Percentiles rank a stretch among this genome's conserved stretches.
Evolutionary conservation across 2,888 invertebrate species (phyloP).

Genomic region (Melolontha melolontha): DNA sequence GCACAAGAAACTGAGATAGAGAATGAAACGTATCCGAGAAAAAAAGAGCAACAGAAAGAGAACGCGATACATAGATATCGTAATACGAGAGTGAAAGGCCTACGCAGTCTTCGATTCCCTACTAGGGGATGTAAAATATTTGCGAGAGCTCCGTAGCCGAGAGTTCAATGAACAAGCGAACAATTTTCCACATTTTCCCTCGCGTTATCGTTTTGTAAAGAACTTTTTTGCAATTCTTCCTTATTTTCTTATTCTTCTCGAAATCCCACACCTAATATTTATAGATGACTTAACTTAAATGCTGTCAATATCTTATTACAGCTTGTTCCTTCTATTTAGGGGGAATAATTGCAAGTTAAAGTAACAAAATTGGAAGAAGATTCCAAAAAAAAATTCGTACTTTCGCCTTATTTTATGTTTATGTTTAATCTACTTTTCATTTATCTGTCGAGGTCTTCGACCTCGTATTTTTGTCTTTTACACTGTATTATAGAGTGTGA

Average conservation of each 20-base stretch:
- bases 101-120: slow-evolving; percentile 24
- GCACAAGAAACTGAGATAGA: slow-evolving; percentile 11
- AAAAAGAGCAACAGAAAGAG: not conserved
- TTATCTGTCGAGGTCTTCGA: slow-evolving; percentile 5
- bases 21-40: not conserved
- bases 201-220: not conserved
- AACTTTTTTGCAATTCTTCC: too few species aligned
- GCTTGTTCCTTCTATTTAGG: too few species aligned
- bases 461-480: slow-evolving; percentile 18
- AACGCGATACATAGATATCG: slow-evolving; percentile 17
- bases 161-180: slow-evolving; percentile 26
- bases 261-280: too few species aligned
- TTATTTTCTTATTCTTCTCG: too few species aligned
- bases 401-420: too few species aligned
- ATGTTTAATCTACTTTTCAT: too few species aligned
- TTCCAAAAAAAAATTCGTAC: too few species aligned
- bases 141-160: not conserved
- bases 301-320: too few species aligned
- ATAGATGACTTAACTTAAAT: too few species aligned
- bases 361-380: too few species aligned
- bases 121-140: slow-evolving; percentile 30
- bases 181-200: slow-evolving; percentile 15
- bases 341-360: too few species aligned
- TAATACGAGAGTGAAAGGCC: slow-evolving; percentile 33
- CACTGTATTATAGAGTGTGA: not conserved